These are phyloP conservation scores for Dreissena polymorpha DNA, from an alignment of 1,140 invertebrate species.

Conservation along the genomic window DNA sequence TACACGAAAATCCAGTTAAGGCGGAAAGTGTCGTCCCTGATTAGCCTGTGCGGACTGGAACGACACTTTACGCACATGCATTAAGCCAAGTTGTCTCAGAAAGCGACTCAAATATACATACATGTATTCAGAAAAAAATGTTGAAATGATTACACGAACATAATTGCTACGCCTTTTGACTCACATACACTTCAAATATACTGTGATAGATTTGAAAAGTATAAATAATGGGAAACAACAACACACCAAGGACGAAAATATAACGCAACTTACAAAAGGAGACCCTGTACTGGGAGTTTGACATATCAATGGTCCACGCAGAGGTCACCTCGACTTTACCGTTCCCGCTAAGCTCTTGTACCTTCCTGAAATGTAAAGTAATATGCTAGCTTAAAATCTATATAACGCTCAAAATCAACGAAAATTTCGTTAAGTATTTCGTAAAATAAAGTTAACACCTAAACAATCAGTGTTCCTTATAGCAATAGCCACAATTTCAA, in stretches of 20 bases:
- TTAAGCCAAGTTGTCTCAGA: too few species aligned
- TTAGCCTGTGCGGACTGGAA: too few species aligned
- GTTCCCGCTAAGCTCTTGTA: slow-evolving; percentile 38
- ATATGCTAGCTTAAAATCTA: neutral
- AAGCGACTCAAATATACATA: neutral
- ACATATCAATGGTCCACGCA: slow-evolving; percentile 52
- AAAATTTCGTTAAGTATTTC: too few species aligned
- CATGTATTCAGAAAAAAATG: neutral
- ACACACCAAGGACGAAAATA: neutral
- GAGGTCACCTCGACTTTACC: slow-evolving; percentile 52
- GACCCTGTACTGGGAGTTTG: slow-evolving; percentile 23
- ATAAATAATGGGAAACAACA: neutral
- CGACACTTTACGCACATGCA: too few species aligned
- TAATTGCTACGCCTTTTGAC: too few species aligned
- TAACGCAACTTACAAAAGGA: slow-evolving; percentile 58
- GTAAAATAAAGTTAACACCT: too few species aligned
- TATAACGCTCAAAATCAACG: too few species aligned
- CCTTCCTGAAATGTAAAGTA: slow-evolving; percentile 51
- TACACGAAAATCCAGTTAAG: too few species aligned
- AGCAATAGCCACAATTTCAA: too few species aligned
- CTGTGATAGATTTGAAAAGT: neutral
- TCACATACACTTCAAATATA: neutral
- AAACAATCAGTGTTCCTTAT: too few species aligned
- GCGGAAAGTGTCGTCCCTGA: too few species aligned
- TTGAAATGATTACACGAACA: too few species aligned